These are phyloP conservation scores for Adelphocoris suturalis DNA, from an alignment of 2,888 invertebrate genomes.

Conservation along the genomic window DNA sequence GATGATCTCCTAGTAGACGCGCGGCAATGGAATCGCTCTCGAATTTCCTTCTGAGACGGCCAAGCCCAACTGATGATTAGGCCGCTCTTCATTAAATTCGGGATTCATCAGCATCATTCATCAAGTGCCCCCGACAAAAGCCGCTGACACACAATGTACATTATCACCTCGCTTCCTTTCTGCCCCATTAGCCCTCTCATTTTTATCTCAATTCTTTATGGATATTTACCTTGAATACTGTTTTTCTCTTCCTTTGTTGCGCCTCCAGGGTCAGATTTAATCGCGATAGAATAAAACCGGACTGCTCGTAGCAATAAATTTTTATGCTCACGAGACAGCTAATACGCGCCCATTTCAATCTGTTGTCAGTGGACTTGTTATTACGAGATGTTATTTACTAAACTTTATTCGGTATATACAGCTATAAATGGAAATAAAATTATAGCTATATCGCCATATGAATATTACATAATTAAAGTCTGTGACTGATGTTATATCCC, in stretches of 20 bases:
- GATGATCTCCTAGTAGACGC: not conserved
- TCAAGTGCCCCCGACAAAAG: slow-evolving; percentile 51
- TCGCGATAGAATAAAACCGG: not conserved
- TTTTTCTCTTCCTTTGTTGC: slow-evolving; percentile 4
- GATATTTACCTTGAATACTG: slow-evolving; percentile 43
- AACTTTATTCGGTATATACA: no score
- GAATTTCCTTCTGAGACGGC: slow-evolving; percentile 17
- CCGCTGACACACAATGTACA: slow-evolving; percentile 52
- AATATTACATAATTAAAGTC: no score
- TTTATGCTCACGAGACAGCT: no score
- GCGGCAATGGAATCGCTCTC: not conserved
- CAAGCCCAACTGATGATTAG: slow-evolving; percentile 28
- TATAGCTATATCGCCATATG: no score
- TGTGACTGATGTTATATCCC: no score
- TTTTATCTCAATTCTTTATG: slow-evolving; percentile 51
- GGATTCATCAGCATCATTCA: slow-evolving; percentile 62
- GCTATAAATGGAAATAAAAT: no score
- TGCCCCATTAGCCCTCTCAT: slow-evolving; percentile 48
- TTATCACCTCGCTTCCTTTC: slow-evolving; percentile 40
- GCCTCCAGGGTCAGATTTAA: not conserved
- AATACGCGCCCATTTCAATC: no score
- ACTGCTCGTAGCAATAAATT: no score
- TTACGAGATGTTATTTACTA: no score
- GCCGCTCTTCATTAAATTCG: slow-evolving; percentile 53
- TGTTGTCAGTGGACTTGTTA: no score